These are phyloP conservation scores for Bovichtus diacanthus DNA, from an alignment of 2,797 vertebrate species.

Conservation along the genomic window DNA sequence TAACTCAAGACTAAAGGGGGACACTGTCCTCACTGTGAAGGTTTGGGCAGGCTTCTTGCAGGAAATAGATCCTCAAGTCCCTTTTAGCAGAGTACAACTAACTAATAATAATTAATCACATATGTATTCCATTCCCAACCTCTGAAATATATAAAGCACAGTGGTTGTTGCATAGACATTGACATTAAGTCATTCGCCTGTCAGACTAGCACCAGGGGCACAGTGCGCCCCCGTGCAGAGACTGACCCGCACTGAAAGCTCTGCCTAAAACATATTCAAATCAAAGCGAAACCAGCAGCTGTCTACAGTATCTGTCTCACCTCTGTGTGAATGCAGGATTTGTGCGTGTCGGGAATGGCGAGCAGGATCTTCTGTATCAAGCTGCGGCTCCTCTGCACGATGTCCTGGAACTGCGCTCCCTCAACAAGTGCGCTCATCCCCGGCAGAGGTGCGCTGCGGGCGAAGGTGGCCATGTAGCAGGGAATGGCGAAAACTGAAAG, in stretches of 20 bases:
- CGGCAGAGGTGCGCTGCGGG: slow-evolving; percentile 71
- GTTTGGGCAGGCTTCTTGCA: not conserved
- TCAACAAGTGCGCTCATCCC: slow-evolving; percentile 64
- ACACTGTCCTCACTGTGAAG: not conserved
- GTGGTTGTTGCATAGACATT: not conserved
- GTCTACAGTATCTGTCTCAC: slow-evolving; percentile 67
- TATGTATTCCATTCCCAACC: not conserved
- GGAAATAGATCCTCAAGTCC: not conserved
- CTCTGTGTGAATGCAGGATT: slow-evolving; percentile 63
- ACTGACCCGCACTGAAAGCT: not conserved
- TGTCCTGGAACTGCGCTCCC: slow-evolving; percentile 69
- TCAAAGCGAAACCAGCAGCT: not conserved
- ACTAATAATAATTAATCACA: not conserved
- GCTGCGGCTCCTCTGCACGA: slow-evolving; percentile 72
- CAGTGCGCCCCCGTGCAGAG: no score
- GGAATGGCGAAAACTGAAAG: slow-evolving; percentile 60
- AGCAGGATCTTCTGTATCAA: slow-evolving; percentile 81
- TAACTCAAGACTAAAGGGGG: not conserved
- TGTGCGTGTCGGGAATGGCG: slow-evolving; percentile 75
- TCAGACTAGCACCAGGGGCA: not conserved
- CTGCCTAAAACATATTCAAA: not conserved
- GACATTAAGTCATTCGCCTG: not conserved
- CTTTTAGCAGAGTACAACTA: not conserved
- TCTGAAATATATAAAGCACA: not conserved
- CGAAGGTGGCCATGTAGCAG: slow-evolving; percentile 70